A percentile compares a stretch with the other conserved stretches of the same genome.
phyloP scores from a whole-genome alignment of 2,888 invertebrate species.

The Rotaria magnacalcarata region DNA sequence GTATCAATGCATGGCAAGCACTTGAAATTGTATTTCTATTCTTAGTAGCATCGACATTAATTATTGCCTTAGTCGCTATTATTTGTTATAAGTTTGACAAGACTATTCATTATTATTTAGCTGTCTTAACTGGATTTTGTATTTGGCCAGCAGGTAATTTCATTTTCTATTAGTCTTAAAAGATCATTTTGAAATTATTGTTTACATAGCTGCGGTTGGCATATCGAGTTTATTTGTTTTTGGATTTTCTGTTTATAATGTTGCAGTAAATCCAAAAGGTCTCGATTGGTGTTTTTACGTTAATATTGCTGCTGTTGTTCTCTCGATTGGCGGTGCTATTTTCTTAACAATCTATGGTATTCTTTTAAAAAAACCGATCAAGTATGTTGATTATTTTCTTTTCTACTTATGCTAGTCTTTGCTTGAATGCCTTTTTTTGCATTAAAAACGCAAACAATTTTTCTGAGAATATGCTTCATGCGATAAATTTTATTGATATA shows the following conservation, averaged over 20 bases:
- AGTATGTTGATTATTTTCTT: not conserved
- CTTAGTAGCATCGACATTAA: not conserved
- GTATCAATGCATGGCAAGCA: conserved; percentile 25
- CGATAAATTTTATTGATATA: no score
- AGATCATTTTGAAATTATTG: no score
- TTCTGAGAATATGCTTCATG: no score
- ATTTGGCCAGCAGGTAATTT: conserved; percentile 19
- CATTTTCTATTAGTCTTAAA: not conserved
- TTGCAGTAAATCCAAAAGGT: not conserved
- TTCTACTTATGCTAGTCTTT: no score
- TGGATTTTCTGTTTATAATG: conserved; percentile 24
- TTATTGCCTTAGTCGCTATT: not conserved
- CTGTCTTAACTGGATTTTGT: not conserved
- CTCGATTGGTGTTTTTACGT: conserved; percentile 30
- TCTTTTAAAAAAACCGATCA: not conserved
- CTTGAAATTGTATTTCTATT: conserved; percentile 12
- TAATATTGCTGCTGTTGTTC: not conserved
- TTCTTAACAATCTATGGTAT: not conserved
- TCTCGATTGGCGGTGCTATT: not conserved
- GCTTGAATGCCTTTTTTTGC: no score
- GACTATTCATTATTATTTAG: not conserved
- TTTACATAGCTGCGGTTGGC: not conserved
- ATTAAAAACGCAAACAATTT: no score
- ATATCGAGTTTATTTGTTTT: not conserved
- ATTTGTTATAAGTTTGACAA: not conserved